phyloP scores from a whole-genome alignment of 1,140 invertebrate genomes.

The Lutraria rhynchaena region DNA sequence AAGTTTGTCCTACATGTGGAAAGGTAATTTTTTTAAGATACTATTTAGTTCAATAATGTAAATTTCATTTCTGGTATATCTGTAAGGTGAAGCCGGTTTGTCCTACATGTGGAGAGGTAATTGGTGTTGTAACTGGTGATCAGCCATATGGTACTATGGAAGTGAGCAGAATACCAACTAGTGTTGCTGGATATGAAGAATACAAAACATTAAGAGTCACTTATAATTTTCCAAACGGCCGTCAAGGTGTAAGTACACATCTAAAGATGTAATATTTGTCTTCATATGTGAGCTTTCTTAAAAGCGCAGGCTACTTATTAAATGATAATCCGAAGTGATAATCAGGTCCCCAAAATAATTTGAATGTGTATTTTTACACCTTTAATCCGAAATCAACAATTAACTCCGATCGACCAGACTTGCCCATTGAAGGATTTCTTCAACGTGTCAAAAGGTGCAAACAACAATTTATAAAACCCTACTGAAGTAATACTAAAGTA shows the following conservation, averaged over 20 bases:
- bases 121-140: constrained; percentile 61
- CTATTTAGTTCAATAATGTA: too few relatives aligned
- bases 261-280: background rate
- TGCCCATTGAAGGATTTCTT: too few relatives aligned
- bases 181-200: constrained; percentile 47
- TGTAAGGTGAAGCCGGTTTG: constrained; percentile 48
- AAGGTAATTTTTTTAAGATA: too few relatives aligned
- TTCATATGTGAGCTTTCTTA: background rate
- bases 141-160: constrained; percentile 60
- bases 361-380: background rate
- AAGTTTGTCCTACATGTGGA: too few relatives aligned
- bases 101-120: constrained; percentile 59
- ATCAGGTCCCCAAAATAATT: background rate
- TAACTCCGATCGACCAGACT: too few relatives aligned
- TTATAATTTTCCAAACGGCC: constrained; percentile 52
- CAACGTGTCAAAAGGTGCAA: too few relatives aligned
- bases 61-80: too few relatives aligned
- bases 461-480: too few relatives aligned
- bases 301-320: background rate
- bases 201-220: constrained; percentile 24
- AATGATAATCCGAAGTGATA: too few relatives aligned
- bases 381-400: too few relatives aligned
- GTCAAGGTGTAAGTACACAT: constrained; percentile 57
- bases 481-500: too few relatives aligned
- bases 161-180: background rate